Base-by-base conservation (phyloP, 1,140 invertebrate species). In the Chironomus striatipennis region DNA sequence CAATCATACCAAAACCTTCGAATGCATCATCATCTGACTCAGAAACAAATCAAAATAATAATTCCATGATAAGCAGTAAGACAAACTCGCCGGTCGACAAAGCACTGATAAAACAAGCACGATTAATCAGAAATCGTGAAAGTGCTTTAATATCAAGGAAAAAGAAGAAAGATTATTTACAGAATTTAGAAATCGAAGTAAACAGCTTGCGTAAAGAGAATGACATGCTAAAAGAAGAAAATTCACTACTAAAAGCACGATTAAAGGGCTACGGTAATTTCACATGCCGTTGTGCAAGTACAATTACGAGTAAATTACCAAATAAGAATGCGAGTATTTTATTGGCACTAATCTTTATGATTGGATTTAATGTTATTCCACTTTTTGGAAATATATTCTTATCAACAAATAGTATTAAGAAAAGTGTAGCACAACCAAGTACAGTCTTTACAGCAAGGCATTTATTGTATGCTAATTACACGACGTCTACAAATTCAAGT, bases 121-220 rank as follows among this genome's bases (percentile, higher is more conserved):
- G 90, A 77, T 91, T 91, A 87, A 91, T 91, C 72, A 91, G 91
- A 85, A 91, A 87, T 80, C 78, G 85, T 20, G 91, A 92, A 82
- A 91, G 90, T 2, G 91, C 91, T 17, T 90, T 89, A 82, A 81
- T 92, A 42, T 92, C 90, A 7, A 81, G 91, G 42, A 91, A 91
- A 78, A 90, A 91, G 78, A 92, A 92, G 77, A 92, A 92, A 79
- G 91, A 92, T 82, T 91, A 92, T 78, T 83, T 93, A 12, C 84
- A 84, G 67, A 85, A 85, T 6, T 79, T 93, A 43, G 91, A 93
- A 79, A 83, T 81, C 73, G 82, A 86, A 79, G 80, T 92, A 24
- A 79, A 83, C n/a, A 84, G 86, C 9, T 83, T 89, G 73, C 83
- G 84, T 75, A 80, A 83, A 70, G 88, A 90, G 81, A 92, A 91